Base-by-base conservation (phyloP, 64 coral and sea anemone species). In the Stichodactyla mertensii region DNA sequence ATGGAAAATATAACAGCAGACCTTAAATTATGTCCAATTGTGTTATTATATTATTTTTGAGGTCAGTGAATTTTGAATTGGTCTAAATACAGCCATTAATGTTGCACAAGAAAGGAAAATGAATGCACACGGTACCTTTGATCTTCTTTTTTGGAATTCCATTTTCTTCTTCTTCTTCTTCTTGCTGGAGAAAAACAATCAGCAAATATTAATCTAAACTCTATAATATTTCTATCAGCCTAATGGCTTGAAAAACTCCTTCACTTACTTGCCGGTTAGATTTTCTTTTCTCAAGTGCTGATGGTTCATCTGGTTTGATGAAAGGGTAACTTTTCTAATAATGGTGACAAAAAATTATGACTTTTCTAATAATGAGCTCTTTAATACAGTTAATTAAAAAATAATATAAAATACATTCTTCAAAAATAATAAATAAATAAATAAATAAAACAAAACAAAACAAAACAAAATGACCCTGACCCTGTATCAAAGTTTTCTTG, bases 121-220 rank as follows among this genome's bases (percentile, higher is more conserved):
- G 14, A 58, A 7, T 58, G 57, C 57, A 58, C 57, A 58, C 14
- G 7, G 0, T 58, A 90, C 88, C 88, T 90, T 85, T 90, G 2
- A 51, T 55, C 62, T 85, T 90, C 70, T 90, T 90, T 58, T 85
- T 67, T 69, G 83, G 88, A 9, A 70, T 85, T 64, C 71, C 88
- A 85, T 90, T 74, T 79, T 61, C 62, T 54, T 71, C 82, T 55
- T 85, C 82, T 55, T 85, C 82, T 85, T 79, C 88, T 84, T 89
- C 28, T 31, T 31, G 88, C 88, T 90, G 70, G 69, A 61, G 67
- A 55, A 28, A 16, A 85, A 77, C 54, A 71, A 31, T 61, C 19
- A 19, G 55, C 60, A 18, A 13, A 27, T 26, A 71, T 3, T 70
- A 31, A 26, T 10, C 2, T 66, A 58, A 19, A n/a, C n/a, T n/a